Evolutionary conservation across 1,140 invertebrate genomes (phyloP), one percentile per base, ranked within the genome.

Genomic region (Macrostomum lignano): DNA sequence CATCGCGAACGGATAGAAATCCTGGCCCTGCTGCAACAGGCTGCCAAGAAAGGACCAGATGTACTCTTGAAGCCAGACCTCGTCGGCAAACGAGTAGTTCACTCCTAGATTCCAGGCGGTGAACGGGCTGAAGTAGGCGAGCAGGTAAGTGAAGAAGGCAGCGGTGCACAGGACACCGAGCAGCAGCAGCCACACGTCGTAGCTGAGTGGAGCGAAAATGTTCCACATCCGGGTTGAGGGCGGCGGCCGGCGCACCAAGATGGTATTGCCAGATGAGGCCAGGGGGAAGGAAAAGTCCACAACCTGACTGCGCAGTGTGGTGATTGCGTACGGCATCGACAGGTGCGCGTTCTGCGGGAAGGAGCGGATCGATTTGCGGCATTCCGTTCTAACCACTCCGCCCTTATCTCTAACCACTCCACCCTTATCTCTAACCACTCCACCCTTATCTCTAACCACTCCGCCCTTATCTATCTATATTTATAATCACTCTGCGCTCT

Each of bases 1-100:
- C 26, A 28, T 28, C 19, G 26, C 15, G 19, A 15, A 28, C 5
- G 26, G 26, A 28, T 28, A 28, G 26, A 28, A 28, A 17, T 24
- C 15, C 19, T 28, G 3, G 19, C 26, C 26, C 9, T 28, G 26
- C 26, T 15, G 15, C 3, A 28, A 9, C 15, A 28, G 19, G 15
- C 15, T 17, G 3, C 26, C 26, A 3, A 17, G 7, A 15, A 17
- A 28, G 15, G 26, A 15, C 26, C 26, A 28, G 15, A 28, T 3
- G 19, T 28, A 17, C 19, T 28, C 26, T 5, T 14, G 14, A 3
- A 28, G 19, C 19, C 19, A 17, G 15, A 28, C 19, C 19, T 28
- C 26, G 19, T 28, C 26, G 15, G 15, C 19, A 3, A 28, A 14
- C 7, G 26, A 14, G 19, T 15, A 28, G 4, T 3, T 7, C 19